phyloP scores from a whole-genome alignment of 1,140 invertebrate genomes.

The Anastrepha ludens region DNA sequence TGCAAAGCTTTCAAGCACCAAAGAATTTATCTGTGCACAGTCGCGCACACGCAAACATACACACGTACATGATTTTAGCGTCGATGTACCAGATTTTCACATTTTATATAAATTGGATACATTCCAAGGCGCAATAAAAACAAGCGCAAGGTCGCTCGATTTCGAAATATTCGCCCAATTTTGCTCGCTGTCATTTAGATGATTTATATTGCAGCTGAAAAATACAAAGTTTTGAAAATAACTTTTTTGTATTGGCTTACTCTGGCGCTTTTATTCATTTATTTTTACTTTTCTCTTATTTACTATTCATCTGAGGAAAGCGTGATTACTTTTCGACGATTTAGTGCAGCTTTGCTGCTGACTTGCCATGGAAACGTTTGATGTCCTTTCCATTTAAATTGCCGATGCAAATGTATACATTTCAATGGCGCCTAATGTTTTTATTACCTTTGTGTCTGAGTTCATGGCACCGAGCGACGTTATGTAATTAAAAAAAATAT shows the following conservation, averaged over 20 bases:
- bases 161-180: not conserved
- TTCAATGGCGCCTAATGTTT: not conserved
- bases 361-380: not conserved
- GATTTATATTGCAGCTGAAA: constrained; percentile 27
- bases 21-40: not conserved
- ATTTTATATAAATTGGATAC: constrained; percentile 5
- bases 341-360: constrained; percentile 12
- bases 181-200: constrained; percentile 14
- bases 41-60: not conserved
- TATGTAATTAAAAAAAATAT: not conserved
- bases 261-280: not conserved
- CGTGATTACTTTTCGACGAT: not conserved
- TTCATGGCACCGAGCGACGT: not conserved
- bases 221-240: not conserved
- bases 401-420: not conserved
- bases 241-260: not conserved
- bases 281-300: not conserved
- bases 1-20: constrained; percentile 1
- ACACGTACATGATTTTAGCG: not conserved
- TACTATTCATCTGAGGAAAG: not conserved
- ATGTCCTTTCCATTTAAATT: not conserved
- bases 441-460: not conserved
- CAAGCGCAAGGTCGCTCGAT: not conserved
- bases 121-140: constrained; percentile 8
- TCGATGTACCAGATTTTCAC: not conserved